Conservation (phyloP, 2,797 vertebrate genomes). For the Poliocrania exsul region DNA sequence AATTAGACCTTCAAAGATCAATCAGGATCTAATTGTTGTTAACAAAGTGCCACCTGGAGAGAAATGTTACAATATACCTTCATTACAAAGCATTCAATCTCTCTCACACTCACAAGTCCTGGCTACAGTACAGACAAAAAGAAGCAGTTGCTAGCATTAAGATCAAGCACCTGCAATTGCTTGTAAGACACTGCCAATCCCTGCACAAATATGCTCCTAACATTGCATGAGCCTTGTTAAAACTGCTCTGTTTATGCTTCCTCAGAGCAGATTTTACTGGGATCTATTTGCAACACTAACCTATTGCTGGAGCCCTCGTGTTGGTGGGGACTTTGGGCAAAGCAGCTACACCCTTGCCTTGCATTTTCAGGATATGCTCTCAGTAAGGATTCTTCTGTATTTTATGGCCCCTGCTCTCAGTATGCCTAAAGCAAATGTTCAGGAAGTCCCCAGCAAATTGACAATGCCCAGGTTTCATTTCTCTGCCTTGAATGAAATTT, state of each 20-base stretch:
- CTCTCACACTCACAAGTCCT: slow-evolving; percentile 53
- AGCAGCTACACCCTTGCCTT: neutral
- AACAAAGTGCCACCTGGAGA: slow-evolving; percentile 79
- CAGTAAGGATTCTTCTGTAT: neutral
- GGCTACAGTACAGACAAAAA: slow-evolving; percentile 62
- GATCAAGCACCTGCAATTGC: slow-evolving; percentile 69
- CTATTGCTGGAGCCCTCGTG: rapidly evolving
- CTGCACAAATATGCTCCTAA: slow-evolving; percentile 30
- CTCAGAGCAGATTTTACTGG: neutral
- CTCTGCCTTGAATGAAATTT: neutral
- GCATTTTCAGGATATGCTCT: neutral
- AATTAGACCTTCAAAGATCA: slow-evolving; percentile 78
- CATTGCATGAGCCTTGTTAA: neutral
- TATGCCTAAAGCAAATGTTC: neutral
- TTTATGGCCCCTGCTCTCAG: neutral
- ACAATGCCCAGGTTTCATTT: neutral
- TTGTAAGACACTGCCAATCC: slow-evolving; percentile 36
- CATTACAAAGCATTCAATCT: slow-evolving; percentile 75
- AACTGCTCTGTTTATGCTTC: neutral
- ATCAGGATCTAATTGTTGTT: slow-evolving; percentile 77
- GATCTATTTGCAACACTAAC: rapidly evolving
- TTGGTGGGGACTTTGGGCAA: rapidly evolving
- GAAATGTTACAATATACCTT: slow-evolving; percentile 78
- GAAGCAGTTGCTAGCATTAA: slow-evolving; percentile 41
- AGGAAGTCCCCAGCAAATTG: neutral